Conservation (phyloP, 1,140 invertebrate genomes). For the Drosophila pandora region DNA sequence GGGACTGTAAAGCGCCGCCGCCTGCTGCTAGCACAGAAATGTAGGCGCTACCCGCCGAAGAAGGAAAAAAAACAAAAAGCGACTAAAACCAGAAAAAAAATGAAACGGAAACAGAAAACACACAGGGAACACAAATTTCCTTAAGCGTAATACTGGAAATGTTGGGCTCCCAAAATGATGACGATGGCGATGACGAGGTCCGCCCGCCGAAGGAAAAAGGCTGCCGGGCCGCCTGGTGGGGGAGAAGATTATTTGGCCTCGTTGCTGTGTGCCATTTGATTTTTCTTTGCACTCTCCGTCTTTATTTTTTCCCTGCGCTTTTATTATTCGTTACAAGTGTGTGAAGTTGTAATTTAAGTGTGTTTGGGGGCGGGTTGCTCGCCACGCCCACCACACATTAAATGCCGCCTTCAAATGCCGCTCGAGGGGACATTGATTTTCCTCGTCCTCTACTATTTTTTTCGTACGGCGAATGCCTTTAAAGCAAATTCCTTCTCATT, state of each 20-base stretch:
- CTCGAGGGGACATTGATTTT: slow-evolving; percentile 69
- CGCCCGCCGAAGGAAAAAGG: slow-evolving; percentile 20
- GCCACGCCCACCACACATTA: slow-evolving; percentile 74
- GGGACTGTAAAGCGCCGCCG: slow-evolving; percentile 72
- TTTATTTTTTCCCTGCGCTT: slow-evolving; percentile 47
- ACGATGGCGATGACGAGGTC: slow-evolving; percentile 69
- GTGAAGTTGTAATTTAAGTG: slow-evolving; percentile 81
- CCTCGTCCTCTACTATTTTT: slow-evolving; percentile 1
- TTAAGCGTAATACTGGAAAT: slow-evolving; percentile 62
- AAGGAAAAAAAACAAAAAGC: slow-evolving; percentile 3
- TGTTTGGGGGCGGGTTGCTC: slow-evolving; percentile 38
- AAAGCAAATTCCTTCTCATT: slow-evolving; percentile 60
- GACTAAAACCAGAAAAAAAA: slow-evolving; percentile 13
- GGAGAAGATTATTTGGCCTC: slow-evolving; percentile 32
- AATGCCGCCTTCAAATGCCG: slow-evolving; percentile 53
- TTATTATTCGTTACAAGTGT: slow-evolving; percentile 80
- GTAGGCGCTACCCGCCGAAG: slow-evolving; percentile 36
- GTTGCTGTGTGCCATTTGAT: slow-evolving; percentile 62
- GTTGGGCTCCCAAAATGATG: slow-evolving; percentile 58
- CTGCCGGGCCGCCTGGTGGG: slow-evolving; percentile 3
- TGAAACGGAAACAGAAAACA: slow-evolving; percentile 24
- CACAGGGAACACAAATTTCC: slow-evolving; percentile 55
- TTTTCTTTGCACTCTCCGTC: slow-evolving; percentile 55
- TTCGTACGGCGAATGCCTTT: slow-evolving; percentile 60
- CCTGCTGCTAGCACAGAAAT: slow-evolving; percentile 42